Conservation (phyloP, 2,797 vertebrate species). For the Sebastes ruberrimus region DNA sequence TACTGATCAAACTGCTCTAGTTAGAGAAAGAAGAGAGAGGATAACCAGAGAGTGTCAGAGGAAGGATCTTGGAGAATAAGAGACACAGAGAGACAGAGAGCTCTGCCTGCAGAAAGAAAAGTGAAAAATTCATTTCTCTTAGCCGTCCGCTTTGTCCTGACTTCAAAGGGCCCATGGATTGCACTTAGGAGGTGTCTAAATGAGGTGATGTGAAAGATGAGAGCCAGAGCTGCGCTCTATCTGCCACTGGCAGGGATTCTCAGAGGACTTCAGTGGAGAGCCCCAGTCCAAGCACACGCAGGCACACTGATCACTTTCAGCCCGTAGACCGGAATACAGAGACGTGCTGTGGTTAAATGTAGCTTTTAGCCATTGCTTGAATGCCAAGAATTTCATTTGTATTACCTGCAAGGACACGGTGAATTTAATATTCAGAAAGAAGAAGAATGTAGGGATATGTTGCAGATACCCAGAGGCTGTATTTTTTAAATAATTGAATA, state of each 20-base stretch:
- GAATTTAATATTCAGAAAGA: conserved; percentile 10
- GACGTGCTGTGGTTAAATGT: neutral
- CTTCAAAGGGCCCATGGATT: conserved; percentile 69
- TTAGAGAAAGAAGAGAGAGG: neutral
- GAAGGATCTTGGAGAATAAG: neutral
- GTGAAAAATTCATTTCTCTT: conserved; percentile 56
- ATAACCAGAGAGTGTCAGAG: conserved; percentile 4
- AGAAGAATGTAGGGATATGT: neutral
- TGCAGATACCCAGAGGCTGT: neutral
- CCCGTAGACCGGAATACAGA: neutral
- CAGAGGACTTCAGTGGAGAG: conserved; percentile 44
- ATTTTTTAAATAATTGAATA: neutral
- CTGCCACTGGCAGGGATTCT: conserved; percentile 51
- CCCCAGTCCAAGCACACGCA: neutral
- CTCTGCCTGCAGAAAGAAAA: conserved; percentile 38
- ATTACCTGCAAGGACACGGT: neutral
- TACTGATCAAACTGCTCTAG: neutral
- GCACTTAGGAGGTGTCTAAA: conserved; percentile 62
- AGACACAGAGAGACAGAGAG: conserved; percentile 8
- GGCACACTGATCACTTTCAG: conserved; percentile 31
- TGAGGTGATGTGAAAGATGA: conserved; percentile 63
- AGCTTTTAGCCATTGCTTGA: conserved; percentile 6
- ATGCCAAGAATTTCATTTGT: conserved; percentile 20
- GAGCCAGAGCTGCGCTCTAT: conserved; percentile 40
- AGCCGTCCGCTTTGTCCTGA: conserved; percentile 55